These are phyloP conservation scores for Colletes collaris DNA, from an alignment of 2,888 invertebrate species.

Conservation along the genomic window DNA sequence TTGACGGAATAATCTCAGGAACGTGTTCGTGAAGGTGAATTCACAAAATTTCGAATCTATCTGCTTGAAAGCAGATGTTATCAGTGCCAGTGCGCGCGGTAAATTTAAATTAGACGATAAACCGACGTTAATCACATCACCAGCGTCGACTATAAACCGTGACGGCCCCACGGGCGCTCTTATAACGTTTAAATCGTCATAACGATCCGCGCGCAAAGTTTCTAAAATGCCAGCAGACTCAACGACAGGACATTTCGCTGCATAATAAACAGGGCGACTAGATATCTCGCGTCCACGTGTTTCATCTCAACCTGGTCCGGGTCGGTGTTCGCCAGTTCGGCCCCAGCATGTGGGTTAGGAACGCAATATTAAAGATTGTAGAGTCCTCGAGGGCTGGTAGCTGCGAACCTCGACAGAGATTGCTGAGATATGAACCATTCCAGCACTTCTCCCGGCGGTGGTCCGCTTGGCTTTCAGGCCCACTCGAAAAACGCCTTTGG, in stretches of 20 bases:
- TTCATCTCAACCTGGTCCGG: conserved; percentile 16
- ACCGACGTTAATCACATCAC: too few relatives aligned
- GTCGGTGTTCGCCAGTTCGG: conserved; percentile 2
- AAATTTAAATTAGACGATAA: too few relatives aligned
- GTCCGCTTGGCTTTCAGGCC: conserved; percentile 67
- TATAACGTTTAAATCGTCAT: neutral
- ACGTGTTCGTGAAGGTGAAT: too few relatives aligned
- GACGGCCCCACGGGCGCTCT: neutral
- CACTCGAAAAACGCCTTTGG: conserved; percentile 80
- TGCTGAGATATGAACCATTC: conserved; percentile 78
- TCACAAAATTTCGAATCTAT: too few relatives aligned
- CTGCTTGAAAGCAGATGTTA: too few relatives aligned
- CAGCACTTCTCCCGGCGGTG: conserved; percentile 61
- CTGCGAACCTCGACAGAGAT: conserved; percentile 81
- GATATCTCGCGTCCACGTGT: conserved; percentile 31
- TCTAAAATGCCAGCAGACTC: too few relatives aligned
- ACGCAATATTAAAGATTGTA: conserved; percentile 78
- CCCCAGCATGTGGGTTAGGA: conserved; percentile 40
- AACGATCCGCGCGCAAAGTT: neutral
- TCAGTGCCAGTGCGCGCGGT: too few relatives aligned
- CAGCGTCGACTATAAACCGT: too few relatives aligned
- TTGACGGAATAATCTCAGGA: too few relatives aligned
- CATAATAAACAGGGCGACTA: neutral
- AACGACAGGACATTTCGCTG: neutral
- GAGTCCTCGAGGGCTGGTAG: conserved; percentile 76